These are phyloP conservation scores for Platypus cylindrus DNA, from an alignment of 2,888 invertebrate species.

Conservation along the genomic window DNA sequence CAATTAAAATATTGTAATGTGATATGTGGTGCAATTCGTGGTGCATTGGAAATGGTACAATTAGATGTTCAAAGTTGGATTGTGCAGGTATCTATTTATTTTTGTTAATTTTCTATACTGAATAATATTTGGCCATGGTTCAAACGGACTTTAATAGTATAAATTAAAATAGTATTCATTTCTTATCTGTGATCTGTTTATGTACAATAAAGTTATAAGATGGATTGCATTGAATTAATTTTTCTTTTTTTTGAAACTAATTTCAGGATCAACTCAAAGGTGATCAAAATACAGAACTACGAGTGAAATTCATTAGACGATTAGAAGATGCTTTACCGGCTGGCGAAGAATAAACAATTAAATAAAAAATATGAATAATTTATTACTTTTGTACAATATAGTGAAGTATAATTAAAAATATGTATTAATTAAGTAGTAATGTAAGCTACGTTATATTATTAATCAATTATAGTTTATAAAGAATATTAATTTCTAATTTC, in stretches of 20 bases:
- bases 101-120: too few relatives aligned
- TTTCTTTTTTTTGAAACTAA: too few relatives aligned
- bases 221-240: too few relatives aligned
- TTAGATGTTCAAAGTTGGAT: slow-evolving; percentile 92
- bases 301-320: slow-evolving; percentile 87
- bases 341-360: slow-evolving; percentile 74
- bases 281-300: slow-evolving; percentile 83
- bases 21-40: slow-evolving; percentile 81
- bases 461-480: background rate
- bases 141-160: too few relatives aligned
- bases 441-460: background rate
- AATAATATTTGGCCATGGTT: too few relatives aligned
- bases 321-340: slow-evolving; percentile 96
- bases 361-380: slow-evolving; percentile 1
- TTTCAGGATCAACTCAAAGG: slow-evolving; percentile 87
- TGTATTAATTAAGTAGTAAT: background rate
- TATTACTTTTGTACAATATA: slow-evolving; percentile 2
- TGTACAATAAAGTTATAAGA: too few relatives aligned
- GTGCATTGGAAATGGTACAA: slow-evolving; percentile 98
- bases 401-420: background rate
- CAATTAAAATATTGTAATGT: slow-evolving; percentile 85
- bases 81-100: slow-evolving; percentile 45
- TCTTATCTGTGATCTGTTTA: too few relatives aligned
- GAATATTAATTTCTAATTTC: slow-evolving; percentile 1
- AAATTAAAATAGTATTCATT: too few relatives aligned